Conservation (phyloP, 2,888 invertebrate genomes). For the Drosophila affinis region DNA sequence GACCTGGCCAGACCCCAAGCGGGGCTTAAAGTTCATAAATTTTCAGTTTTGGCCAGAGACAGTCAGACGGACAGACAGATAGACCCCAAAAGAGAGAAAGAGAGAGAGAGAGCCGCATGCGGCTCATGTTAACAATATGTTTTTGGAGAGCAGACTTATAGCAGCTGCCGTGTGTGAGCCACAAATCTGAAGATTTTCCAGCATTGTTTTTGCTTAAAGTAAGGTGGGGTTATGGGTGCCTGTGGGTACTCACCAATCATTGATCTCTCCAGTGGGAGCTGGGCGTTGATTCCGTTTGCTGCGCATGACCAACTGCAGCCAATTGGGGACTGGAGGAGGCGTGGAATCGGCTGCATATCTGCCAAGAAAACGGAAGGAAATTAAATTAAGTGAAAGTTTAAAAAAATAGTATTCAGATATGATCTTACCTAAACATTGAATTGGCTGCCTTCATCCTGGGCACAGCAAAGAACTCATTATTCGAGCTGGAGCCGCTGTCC, state of each 20-base stretch:
- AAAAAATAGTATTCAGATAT: neutral
- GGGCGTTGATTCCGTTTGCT: slow-evolving; percentile 78
- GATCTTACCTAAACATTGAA: slow-evolving; percentile 81
- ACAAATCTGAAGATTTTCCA: slow-evolving; percentile 64
- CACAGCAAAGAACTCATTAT: slow-evolving; percentile 76
- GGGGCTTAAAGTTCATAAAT: slow-evolving; percentile 74
- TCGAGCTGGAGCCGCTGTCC: slow-evolving; percentile 6
- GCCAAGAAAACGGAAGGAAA: neutral
- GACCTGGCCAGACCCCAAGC: slow-evolving; percentile 6
- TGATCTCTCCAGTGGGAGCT: slow-evolving; percentile 44
- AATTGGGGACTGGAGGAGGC: slow-evolving; percentile 82
- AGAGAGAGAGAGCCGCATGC: slow-evolving; percentile 10
- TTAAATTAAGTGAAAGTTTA: neutral
- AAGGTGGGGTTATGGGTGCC: slow-evolving; percentile 15
- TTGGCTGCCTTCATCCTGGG: slow-evolving; percentile 79
- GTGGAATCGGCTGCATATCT: slow-evolving; percentile 83
- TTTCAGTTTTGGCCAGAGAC: slow-evolving; percentile 6
- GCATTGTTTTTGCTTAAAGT: slow-evolving; percentile 40
- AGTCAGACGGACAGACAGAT: neutral
- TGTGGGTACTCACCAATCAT: slow-evolving; percentile 63
- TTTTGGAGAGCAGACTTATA: slow-evolving; percentile 46
- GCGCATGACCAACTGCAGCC: slow-evolving; percentile 84
- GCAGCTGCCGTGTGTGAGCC: slow-evolving; percentile 67
- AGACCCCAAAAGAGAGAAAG: slow-evolving; percentile 4
- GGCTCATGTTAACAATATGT: slow-evolving; percentile 73